These are phyloP conservation scores for Diachrysia chrysitis DNA, from an alignment of 2,888 invertebrate species.

Conservation along the genomic window DNA sequence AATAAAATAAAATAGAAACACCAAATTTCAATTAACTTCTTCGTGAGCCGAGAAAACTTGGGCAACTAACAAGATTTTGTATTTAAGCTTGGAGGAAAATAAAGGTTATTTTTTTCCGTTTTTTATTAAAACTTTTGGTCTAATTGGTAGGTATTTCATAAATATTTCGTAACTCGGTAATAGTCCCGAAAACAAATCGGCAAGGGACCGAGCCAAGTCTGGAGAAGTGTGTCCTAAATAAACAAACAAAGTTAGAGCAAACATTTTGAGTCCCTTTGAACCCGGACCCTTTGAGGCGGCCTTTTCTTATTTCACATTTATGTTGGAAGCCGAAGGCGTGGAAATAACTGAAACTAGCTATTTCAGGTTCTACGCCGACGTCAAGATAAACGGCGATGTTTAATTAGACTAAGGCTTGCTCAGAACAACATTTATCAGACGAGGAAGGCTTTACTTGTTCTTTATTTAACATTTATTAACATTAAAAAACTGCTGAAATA, in stretches of 20 bases:
- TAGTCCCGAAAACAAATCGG: constrained; percentile 42
- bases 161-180: constrained; percentile 50
- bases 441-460: not conserved
- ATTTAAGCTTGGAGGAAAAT: constrained; percentile 23
- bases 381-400: constrained; percentile 20
- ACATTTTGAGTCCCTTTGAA: constrained; percentile 58
- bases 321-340: constrained; percentile 11
- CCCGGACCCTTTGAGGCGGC: constrained; percentile 32
- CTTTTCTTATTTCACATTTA: constrained; percentile 45
- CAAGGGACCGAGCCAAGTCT: constrained; percentile 34
- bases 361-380: constrained; percentile 8
- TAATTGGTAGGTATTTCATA: constrained; percentile 42
- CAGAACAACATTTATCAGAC: constrained; percentile 10
- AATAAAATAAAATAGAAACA: constrained; percentile 43
- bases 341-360: constrained; percentile 31
- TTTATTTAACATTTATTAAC: constrained; percentile 1
- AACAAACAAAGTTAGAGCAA: constrained; percentile 55
- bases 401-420: constrained; percentile 38
- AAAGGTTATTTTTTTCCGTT: constrained; percentile 20
- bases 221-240: constrained; percentile 51
- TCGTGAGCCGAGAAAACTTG: constrained; percentile 24
- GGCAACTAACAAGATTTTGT: constrained; percentile 33
- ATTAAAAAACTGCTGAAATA: not conserved
- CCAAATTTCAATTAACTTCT: constrained; percentile 51
- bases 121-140: constrained; percentile 34